These are phyloP conservation scores for Nemotelus pantherinus DNA, from an alignment of 2,888 invertebrate species.

Conservation along the genomic window DNA sequence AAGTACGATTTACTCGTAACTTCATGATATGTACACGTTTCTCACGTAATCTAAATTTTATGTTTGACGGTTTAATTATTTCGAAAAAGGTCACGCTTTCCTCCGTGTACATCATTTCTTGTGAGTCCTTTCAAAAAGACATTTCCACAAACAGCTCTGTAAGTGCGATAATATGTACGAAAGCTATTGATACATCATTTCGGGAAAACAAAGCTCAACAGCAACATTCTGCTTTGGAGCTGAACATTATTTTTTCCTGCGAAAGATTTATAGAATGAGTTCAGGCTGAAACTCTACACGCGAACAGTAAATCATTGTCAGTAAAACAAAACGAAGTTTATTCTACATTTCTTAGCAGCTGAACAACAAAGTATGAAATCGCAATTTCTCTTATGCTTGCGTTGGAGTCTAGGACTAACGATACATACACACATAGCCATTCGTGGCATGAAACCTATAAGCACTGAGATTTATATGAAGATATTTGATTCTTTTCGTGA, in stretches of 20 bases:
- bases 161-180: too few relatives aligned
- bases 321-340: slow-evolving; percentile 11
- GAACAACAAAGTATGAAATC: slow-evolving; percentile 22
- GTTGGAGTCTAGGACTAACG: background rate
- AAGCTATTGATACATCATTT: too few relatives aligned
- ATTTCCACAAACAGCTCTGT: too few relatives aligned
- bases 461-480: slow-evolving; percentile 17
- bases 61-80: too few relatives aligned
- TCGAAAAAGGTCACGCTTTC: too few relatives aligned
- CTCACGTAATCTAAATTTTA: too few relatives aligned
- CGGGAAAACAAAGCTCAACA: too few relatives aligned
- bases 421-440: background rate
- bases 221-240: too few relatives aligned
- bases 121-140: too few relatives aligned
- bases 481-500: slow-evolving; percentile 37
- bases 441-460: background rate
- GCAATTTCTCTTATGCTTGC: background rate
- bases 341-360: background rate
- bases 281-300: slow-evolving; percentile 14
- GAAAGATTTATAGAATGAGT: slow-evolving; percentile 22
- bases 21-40: too few relatives aligned
- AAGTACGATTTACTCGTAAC: too few relatives aligned
- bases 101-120: too few relatives aligned
- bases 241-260: background rate
- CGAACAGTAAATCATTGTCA: slow-evolving; percentile 27